Percentiles rank a stretch among this genome's conserved stretches.
These are phyloP conservation scores for Danio aesculapii DNA, from an alignment of 2,797 vertebrate genomes.

Conservation along the genomic window DNA sequence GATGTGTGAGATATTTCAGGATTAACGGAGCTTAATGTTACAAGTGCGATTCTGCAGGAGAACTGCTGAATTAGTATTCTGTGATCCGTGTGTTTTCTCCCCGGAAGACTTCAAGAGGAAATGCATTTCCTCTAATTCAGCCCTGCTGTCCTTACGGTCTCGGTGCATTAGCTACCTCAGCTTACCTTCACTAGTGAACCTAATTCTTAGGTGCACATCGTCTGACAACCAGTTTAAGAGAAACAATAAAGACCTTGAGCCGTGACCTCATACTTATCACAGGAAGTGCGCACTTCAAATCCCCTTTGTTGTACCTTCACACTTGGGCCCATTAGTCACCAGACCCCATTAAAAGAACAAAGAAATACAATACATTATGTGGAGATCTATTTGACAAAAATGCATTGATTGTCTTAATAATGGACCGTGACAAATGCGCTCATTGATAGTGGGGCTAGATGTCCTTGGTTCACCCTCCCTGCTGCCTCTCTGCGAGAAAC, in stretches of 20 bases:
- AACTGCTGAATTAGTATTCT: slow-evolving; percentile 30
- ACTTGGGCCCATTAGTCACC: slow-evolving; percentile 72
- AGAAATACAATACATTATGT: slow-evolving; percentile 68
- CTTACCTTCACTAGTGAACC: slow-evolving; percentile 57
- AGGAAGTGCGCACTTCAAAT: slow-evolving; percentile 57
- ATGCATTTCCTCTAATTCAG: slow-evolving; percentile 34
- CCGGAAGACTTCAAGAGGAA: slow-evolving; percentile 29
- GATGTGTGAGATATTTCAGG: slow-evolving; percentile 16
- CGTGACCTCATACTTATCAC: slow-evolving; percentile 71
- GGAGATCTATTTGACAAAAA: slow-evolving; percentile 74
- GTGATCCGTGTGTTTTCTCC: not conserved
- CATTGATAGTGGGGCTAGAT: slow-evolving; percentile 70
- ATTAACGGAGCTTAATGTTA: slow-evolving; percentile 29
- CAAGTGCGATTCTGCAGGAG: not conserved
- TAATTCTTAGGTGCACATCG: slow-evolving; percentile 66
- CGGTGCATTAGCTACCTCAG: slow-evolving; percentile 59
- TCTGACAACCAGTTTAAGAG: slow-evolving; percentile 46
- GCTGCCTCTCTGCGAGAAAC: slow-evolving; percentile 59
- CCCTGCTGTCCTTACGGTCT: not conserved
- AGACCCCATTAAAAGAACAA: slow-evolving; percentile 71
- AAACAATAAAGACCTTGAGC: slow-evolving; percentile 71
- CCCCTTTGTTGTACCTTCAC: slow-evolving; percentile 68
- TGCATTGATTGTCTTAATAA: slow-evolving; percentile 78
- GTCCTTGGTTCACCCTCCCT: slow-evolving; percentile 71
- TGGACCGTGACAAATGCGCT: slow-evolving; percentile 74